phyloP scores from a whole-genome alignment of 92 coral and sea anemone species.

The Bergia sp. region DNA sequence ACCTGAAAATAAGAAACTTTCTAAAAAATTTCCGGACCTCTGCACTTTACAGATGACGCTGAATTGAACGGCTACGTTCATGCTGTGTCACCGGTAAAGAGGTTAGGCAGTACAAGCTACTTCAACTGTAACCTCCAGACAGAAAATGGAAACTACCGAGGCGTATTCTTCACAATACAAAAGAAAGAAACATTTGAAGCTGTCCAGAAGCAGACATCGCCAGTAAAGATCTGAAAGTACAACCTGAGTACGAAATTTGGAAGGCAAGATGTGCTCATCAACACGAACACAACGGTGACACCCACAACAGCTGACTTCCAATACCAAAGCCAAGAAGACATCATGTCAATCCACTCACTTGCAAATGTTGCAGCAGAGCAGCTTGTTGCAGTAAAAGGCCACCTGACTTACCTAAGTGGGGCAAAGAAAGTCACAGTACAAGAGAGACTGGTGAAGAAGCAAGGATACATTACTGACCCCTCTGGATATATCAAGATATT shows the following conservation, averaged over 20 bases:
- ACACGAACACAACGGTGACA: conserved; percentile 42
- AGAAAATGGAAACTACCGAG: conserved; percentile 12
- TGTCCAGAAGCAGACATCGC: conserved; percentile 44
- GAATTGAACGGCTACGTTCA: conserved; percentile 30
- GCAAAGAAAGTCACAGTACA: conserved; percentile 55
- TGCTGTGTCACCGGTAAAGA: conserved; percentile 36
- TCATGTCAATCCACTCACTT: conserved; percentile 50
- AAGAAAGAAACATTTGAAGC: conserved; percentile 31
- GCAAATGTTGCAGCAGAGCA: conserved; percentile 58
- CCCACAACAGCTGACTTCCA: conserved; percentile 47
- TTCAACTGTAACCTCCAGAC: conserved; percentile 48
- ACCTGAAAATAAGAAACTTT: too few relatives aligned
- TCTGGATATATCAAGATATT: conserved; percentile 41
- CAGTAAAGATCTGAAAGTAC: conserved; percentile 38
- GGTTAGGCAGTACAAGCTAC: conserved; percentile 27
- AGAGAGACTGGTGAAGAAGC: conserved; percentile 49
- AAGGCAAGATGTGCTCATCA: conserved; percentile 41
- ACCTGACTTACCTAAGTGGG: conserved; percentile 50
- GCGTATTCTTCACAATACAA: conserved; percentile 42
- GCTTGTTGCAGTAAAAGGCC: conserved; percentile 63
- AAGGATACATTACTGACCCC: conserved; percentile 60
- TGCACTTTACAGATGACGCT: conserved; percentile 5
- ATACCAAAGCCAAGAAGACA: conserved; percentile 56
- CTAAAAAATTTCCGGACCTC: not conserved
- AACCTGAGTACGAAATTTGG: conserved; percentile 44